Conservation (phyloP, 2,888 invertebrate genomes). For the Agrilus mali region DNA sequence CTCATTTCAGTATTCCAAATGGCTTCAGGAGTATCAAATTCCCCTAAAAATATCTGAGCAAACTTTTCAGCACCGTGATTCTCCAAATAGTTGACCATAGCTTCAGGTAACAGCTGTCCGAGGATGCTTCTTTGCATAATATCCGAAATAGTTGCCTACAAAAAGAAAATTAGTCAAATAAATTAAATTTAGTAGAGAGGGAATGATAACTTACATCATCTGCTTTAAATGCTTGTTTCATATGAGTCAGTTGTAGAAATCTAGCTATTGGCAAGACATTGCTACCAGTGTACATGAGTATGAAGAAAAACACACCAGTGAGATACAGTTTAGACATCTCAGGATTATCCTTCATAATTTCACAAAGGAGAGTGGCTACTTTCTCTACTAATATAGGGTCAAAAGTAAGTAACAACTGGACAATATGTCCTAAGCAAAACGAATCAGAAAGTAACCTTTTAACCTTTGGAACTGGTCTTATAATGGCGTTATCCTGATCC, state of each 20-base stretch:
- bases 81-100: slow-evolving; percentile 97
- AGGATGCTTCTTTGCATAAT: slow-evolving; percentile 89
- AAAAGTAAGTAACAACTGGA: slow-evolving; percentile 90
- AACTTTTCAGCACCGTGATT: slow-evolving; percentile 98
- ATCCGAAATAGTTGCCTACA: slow-evolving; percentile 44
- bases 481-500: slow-evolving; percentile 85
- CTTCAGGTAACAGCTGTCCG: slow-evolving; percentile 90
- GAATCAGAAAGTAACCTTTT: slow-evolving; percentile 82
- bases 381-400: slow-evolving; percentile 95
- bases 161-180: slow-evolving; percentile 5
- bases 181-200: neutral
- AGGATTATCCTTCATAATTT: slow-evolving; percentile 93
- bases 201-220: slow-evolving; percentile 57
- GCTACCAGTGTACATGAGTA: slow-evolving; percentile 97
- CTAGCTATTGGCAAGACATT: slow-evolving; percentile 92
- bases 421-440: slow-evolving; percentile 84
- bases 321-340: slow-evolving; percentile 87
- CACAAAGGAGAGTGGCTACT: slow-evolving; percentile 78
- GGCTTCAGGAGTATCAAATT: slow-evolving; percentile 98
- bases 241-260: slow-evolving; percentile 88
- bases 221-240: slow-evolving; percentile 87
- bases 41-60: slow-evolving; percentile 93
- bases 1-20: slow-evolving; percentile 99
- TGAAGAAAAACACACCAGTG: slow-evolving; percentile 95
- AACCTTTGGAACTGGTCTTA: slow-evolving; percentile 87